Evolutionary conservation across 2,797 vertebrate species (phyloP).

Genomic region (Buceros bicornis): DNA sequence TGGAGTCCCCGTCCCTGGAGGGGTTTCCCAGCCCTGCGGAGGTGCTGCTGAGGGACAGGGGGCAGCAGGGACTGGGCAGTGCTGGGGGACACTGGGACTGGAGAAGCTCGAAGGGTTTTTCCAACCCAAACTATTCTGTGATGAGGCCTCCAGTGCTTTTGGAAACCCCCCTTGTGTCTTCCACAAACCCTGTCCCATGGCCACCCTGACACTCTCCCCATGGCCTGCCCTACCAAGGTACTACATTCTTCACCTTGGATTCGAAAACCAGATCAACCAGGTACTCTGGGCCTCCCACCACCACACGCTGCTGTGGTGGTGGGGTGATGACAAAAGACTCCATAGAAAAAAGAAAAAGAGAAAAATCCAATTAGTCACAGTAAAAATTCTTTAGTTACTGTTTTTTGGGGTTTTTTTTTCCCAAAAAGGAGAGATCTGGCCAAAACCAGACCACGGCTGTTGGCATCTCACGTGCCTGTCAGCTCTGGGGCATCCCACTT

Average conservation of each 20-base stretch:
- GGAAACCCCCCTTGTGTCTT: background rate
- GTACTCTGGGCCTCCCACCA: accelerated
- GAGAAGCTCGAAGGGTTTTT: too few relatives aligned
- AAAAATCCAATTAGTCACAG: background rate
- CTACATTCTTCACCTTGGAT: background rate
- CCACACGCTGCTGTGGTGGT: accelerated
- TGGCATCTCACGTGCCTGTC: background rate
- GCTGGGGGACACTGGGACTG: too few relatives aligned
- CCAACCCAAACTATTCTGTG: too few relatives aligned
- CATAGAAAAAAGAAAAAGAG: accelerated
- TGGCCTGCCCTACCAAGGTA: background rate
- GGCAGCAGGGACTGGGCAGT: too few relatives aligned
- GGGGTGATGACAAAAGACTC: background rate
- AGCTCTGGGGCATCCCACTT: too few relatives aligned
- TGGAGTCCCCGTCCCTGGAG: too few relatives aligned
- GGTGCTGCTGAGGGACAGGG: too few relatives aligned
- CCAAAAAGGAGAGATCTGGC: background rate
- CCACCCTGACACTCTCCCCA: accelerated
- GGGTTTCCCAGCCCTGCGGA: too few relatives aligned
- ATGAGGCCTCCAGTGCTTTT: background rate
- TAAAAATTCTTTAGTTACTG: background rate
- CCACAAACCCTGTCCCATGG: background rate
- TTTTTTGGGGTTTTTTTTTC: too few relatives aligned
- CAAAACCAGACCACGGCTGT: background rate
- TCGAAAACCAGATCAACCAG: background rate